These are phyloP conservation scores for Elegia similella DNA, from an alignment of 2,888 invertebrate genomes.

Conservation along the genomic window DNA sequence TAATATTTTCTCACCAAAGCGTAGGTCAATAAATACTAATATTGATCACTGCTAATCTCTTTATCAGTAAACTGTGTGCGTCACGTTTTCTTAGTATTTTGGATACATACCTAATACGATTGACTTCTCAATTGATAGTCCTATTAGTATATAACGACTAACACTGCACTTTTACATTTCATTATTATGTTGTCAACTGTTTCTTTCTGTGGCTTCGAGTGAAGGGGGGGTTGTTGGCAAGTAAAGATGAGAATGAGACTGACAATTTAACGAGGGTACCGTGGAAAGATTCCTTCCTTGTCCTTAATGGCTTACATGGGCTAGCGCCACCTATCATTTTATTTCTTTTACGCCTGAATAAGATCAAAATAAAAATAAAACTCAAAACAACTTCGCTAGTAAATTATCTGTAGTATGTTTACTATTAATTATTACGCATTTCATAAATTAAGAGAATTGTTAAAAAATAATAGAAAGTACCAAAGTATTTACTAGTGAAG, in stretches of 20 bases:
- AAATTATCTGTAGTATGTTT: too few species aligned
- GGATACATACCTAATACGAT: background rate
- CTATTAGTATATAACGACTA: background rate
- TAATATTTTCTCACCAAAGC: background rate
- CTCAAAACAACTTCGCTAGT: too few species aligned
- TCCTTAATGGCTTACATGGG: too few species aligned
- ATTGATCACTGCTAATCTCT: background rate
- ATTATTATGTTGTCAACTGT: background rate
- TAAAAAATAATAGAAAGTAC: too few species aligned
- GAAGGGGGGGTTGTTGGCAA: background rate
- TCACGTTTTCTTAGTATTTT: background rate
- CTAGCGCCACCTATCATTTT: too few species aligned
- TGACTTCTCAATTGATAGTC: background rate
- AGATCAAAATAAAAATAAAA: too few species aligned
- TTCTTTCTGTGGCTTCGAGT: background rate
- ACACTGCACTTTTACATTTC: background rate
- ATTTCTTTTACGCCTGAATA: too few species aligned
- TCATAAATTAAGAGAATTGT: too few species aligned
- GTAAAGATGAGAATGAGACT: background rate
- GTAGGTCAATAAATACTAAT: background rate
- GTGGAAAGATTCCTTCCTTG: background rate
- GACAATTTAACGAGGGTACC: background rate
- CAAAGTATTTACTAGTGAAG: too few species aligned
- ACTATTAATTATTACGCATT: too few species aligned
- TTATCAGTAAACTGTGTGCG: background rate